Evolutionary conservation across 2,113 vertebrate genomes (phyloP), one percentile per base, ranked within the genome.

Genomic region (Phylloscopus trochilus): DNA sequence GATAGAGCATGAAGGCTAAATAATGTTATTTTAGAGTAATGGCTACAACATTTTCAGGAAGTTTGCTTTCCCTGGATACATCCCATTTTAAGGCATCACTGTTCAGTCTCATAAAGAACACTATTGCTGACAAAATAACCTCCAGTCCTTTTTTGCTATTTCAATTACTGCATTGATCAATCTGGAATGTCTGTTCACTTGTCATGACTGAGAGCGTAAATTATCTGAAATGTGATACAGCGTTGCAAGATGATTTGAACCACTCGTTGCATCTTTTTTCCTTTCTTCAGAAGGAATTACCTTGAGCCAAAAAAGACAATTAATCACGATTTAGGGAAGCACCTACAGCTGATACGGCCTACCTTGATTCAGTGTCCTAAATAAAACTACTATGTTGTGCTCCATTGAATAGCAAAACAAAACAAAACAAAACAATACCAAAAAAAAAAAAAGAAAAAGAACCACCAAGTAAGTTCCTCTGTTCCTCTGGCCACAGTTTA

Each of bases 51-150:
- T 87, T 92, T 87, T 95, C 92, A 96, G 96, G 87, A 96, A 94
- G 89, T 73, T 95, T 86, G 87, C 87, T 92, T 81, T 95, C 92
- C 82, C 87, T 83, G 83, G 95, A 91, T 72, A 95, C 91, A 95
- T 95, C 89, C 92, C 87, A 95, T 96, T 96, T 96, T 80, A 96
- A 95, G 91, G 72, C 95, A 97, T 95, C 92, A 82, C 93, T 97
- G 91, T 97, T 97, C 69, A 68, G 85, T 93, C 90, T 97, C 84
- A 92, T 96, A 96, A 96, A 92, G 92, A 77, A 77, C 1, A 0
- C 58, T 83, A 22, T 70, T 92, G 83, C 95, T 94, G 90, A 91
- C 84, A 93, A 88, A 95, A 95, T 74, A 63, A 76, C 85, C 39
- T 83, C 59, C 62, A 77, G 69, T 91, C 91, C 62, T 80, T 89